Base-by-base conservation (phyloP, 2,888 invertebrate species). In the Emmelina monodactyla region DNA sequence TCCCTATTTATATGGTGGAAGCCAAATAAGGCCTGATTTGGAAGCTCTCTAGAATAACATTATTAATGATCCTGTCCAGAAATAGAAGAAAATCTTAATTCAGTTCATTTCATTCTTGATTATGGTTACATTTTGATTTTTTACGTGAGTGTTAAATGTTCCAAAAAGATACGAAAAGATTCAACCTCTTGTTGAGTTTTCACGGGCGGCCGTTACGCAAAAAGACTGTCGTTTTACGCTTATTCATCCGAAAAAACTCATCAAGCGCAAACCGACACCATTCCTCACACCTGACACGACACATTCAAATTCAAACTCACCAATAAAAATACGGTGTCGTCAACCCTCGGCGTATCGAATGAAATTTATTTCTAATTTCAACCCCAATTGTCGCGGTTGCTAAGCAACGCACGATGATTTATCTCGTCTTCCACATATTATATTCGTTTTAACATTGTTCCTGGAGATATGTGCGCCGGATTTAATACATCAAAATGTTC, bases 361-460 rank as follows among this genome's bases (percentile, higher is more conserved):
- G 54, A 53, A 62, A 63, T 60, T 63, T 58, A 62, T 61, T 62
- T 61, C 56, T 65, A 64, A 64, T 62, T 61, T 55, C 47, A 46
- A 43, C 53, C 55, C 56, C 55, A 53, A 55, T 56, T 55, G 58
- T 56, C 54, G 50, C 50, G 43, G 62, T 62, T 46, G 45, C 55
- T 47, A 56, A 49, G 41, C 47, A 39, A 59, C 59, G 46, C 9
- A 33, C 37, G 50, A 57, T 62, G 56, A 62, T 61, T 59, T 58
- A 59, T 62, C 51, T 53, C 41, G 40, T 43, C 43, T 44, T 38
- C 34, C 47, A 40, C 43, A n/a, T n/a, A n/a, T n/a, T n/a, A n/a
- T n/a, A 44, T 47, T 42, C 49, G 31, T 30, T 36, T 34, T 32
- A 16, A 32, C 42, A 41, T 47, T 49, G 47, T 50, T 45, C 43